Conservation (phyloP, 2,113 vertebrate species). For the Erythrocercus mccallii region DNA sequence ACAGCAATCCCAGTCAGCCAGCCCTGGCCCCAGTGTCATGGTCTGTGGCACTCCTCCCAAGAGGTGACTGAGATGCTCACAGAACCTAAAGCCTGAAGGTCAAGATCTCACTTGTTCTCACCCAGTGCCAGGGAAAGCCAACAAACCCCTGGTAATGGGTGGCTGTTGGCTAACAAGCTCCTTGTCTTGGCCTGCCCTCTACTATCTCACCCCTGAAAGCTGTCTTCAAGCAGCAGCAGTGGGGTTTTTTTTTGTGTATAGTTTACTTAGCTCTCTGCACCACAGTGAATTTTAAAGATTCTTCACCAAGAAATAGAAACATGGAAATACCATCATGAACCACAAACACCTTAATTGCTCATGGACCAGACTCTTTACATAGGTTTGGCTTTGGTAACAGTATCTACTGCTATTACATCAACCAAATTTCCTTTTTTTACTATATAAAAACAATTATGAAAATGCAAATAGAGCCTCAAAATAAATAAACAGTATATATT, state of each 20-base stretch:
- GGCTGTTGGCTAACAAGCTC: neutral
- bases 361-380: rapidly evolving
- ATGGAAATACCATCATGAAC: neutral
- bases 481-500: neutral
- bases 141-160: rapidly evolving
- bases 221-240: neutral
- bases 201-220: neutral
- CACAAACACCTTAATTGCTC: neutral
- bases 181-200: neutral
- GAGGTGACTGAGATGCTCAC: rapidly evolving
- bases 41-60: rapidly evolving
- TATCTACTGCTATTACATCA: neutral
- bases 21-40: rapidly evolving
- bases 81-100: neutral
- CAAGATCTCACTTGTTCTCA: neutral
- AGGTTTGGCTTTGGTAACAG: neutral
- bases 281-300: neutral
- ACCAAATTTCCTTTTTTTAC: neutral
- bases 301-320: neutral
- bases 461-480: neutral
- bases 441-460: neutral
- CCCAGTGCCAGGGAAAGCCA: neutral
- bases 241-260: neutral
- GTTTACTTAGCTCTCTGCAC: neutral
- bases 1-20: neutral